These are phyloP conservation scores for Leptura quadrifasciata DNA, from an alignment of 2,888 invertebrate genomes.

Conservation along the genomic window DNA sequence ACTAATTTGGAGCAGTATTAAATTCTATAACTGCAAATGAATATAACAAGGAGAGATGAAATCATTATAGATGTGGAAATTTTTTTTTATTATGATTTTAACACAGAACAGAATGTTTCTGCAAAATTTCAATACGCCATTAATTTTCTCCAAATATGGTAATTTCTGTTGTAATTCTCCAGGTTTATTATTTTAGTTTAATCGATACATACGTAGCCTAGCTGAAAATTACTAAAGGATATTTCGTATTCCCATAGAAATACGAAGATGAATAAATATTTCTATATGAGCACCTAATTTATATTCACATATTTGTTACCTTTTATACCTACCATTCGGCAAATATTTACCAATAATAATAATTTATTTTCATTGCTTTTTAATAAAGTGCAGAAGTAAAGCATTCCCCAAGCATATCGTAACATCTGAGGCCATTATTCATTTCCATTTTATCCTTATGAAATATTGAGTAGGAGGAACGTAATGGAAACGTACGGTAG, in stretches of 20 bases:
- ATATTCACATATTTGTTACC: slow-evolving; percentile 4
- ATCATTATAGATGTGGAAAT: too few species aligned
- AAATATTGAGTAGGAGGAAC: slow-evolving; percentile 63
- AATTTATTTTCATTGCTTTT: slow-evolving; percentile 59
- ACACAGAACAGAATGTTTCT: too few species aligned
- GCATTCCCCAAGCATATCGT: slow-evolving; percentile 48
- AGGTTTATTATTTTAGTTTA: too few species aligned
- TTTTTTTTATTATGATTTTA: too few species aligned
- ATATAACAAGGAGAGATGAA: too few species aligned
- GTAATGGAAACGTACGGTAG: slow-evolving; percentile 62
- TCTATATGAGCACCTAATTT: slow-evolving; percentile 7
- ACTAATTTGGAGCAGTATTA: too few species aligned
- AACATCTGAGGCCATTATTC: slow-evolving; percentile 60
- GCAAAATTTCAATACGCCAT: too few species aligned
- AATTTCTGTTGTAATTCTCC: too few species aligned
- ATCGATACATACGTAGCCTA: background rate
- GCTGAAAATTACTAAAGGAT: background rate
- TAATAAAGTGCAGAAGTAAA: slow-evolving; percentile 58
- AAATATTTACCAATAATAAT: slow-evolving; percentile 52
- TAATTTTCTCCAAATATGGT: too few species aligned
- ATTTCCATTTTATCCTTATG: slow-evolving; percentile 63
- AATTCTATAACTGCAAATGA: too few species aligned
- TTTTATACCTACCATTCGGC: background rate
- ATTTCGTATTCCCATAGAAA: background rate
- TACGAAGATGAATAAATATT: background rate